Evolutionary conservation across 2,113 vertebrate species (phyloP).

Genomic region (Stictonetta naevosa): DNA sequence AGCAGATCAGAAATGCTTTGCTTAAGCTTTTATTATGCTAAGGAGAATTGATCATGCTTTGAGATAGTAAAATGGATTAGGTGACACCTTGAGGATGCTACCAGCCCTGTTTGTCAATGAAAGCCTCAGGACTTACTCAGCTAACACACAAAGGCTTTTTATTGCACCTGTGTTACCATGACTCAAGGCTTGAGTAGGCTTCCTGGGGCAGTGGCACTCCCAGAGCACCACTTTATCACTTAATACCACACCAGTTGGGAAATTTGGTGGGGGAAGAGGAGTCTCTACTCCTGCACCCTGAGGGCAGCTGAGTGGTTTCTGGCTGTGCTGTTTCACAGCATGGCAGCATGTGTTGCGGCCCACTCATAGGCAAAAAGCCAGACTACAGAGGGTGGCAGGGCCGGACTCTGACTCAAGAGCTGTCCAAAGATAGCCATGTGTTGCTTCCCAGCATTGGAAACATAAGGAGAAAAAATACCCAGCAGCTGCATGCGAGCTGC

Average conservation of each 20-base stretch:
- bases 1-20: not conserved
- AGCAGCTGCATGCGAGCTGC: not conserved
- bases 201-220: not conserved
- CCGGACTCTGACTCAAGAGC: not conserved
- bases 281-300: fast-evolving
- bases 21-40: not conserved
- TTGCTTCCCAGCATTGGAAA: not conserved
- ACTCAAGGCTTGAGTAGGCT: not conserved
- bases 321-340: not conserved
- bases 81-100: not conserved
- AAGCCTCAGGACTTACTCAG: not conserved
- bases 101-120: not conserved
- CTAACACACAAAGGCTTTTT: not conserved
- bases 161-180: fast-evolving
- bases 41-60: not conserved
- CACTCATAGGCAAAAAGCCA: no score
- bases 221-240: fast-evolving
- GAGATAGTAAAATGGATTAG: not conserved
- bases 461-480: not conserved
- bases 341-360: not conserved
- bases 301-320: not conserved
- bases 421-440: not conserved
- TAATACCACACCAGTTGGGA: not conserved
- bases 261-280: not conserved
- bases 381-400: fast-evolving